Conservation (phyloP, 2,888 invertebrate genomes). For the Sepioteuthis lessoniana region DNA sequence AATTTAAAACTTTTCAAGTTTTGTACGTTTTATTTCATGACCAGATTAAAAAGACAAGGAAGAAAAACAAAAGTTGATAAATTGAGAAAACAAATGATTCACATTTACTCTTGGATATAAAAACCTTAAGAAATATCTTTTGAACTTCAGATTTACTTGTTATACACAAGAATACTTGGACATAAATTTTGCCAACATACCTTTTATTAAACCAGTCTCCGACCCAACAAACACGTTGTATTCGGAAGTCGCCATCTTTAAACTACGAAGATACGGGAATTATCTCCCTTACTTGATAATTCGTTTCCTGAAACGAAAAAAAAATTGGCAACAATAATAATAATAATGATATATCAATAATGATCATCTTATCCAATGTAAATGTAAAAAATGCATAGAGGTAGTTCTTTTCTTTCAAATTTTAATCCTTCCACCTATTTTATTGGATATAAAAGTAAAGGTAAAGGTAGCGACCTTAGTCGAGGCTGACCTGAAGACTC, state of each 20-base stretch:
- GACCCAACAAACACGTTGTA: slow-evolving; percentile 71
- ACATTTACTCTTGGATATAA: background rate
- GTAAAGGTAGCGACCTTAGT: too few species aligned
- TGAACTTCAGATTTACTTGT: background rate
- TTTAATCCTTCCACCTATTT: too few species aligned
- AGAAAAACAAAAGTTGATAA: background rate
- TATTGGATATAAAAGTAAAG: too few species aligned
- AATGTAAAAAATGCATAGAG: too few species aligned
- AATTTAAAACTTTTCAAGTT: too few species aligned
- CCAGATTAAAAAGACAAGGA: background rate
- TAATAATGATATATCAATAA: too few species aligned
- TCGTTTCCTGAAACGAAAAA: background rate
- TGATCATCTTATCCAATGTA: too few species aligned
- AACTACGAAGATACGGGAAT: background rate
- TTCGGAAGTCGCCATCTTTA: slow-evolving; percentile 62
- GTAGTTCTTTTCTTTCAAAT: too few species aligned
- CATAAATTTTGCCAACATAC: slow-evolving; percentile 57
- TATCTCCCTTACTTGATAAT: background rate
- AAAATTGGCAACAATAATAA: background rate
- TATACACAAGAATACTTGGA: background rate
- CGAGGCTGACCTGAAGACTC: too few species aligned
- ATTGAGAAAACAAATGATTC: background rate
- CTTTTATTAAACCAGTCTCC: slow-evolving; percentile 72
- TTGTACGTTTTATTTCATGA: too few species aligned
- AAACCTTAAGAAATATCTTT: background rate